Percentiles rank a stretch among this genome's conserved stretches.
phyloP scores from a whole-genome alignment of 2,888 invertebrate genomes.

The Melangyna quadrimaculata region DNA sequence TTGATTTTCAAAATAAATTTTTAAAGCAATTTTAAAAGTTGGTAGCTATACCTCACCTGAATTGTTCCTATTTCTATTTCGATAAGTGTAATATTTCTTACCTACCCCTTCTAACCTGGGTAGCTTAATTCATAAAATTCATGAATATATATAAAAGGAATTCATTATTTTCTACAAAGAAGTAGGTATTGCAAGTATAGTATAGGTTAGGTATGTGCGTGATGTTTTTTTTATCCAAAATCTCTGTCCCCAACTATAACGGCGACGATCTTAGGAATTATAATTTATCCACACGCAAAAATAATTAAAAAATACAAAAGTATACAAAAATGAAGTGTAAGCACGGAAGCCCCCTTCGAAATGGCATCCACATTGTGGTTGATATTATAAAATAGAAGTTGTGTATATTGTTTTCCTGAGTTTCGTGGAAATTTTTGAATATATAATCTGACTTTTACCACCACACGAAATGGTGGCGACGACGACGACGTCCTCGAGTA shows the following conservation, averaged over 20 bases:
- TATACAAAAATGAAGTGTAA: conserved; percentile 60
- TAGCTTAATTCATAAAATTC: not conserved
- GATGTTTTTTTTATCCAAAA: conserved; percentile 1
- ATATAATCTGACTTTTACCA: conserved; percentile 20
- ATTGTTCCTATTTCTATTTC: too few species aligned
- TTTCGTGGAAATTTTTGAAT: conserved; percentile 16
- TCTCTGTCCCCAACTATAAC: conserved; percentile 1
- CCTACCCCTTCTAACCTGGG: too few species aligned
- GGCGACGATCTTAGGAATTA: conserved; percentile 53
- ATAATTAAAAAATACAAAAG: conserved; percentile 61
- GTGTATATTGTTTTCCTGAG: not conserved
- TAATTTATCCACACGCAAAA: conserved; percentile 62
- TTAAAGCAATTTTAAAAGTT: too few species aligned
- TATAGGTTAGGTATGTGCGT: not conserved
- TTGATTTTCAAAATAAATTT: too few species aligned
- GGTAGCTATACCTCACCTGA: too few species aligned
- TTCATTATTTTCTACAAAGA: not conserved
- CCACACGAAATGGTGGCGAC: not conserved
- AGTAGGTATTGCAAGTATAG: too few species aligned
- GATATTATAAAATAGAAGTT: not conserved
- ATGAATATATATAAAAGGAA: not conserved
- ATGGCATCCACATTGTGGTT: not conserved
- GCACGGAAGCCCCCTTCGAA: conserved; percentile 47
- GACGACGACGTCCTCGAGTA: not conserved
- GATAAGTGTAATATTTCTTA: too few species aligned